phyloP scores from a whole-genome alignment of 2,113 vertebrate species.

The Erythrocercus mccallii region DNA sequence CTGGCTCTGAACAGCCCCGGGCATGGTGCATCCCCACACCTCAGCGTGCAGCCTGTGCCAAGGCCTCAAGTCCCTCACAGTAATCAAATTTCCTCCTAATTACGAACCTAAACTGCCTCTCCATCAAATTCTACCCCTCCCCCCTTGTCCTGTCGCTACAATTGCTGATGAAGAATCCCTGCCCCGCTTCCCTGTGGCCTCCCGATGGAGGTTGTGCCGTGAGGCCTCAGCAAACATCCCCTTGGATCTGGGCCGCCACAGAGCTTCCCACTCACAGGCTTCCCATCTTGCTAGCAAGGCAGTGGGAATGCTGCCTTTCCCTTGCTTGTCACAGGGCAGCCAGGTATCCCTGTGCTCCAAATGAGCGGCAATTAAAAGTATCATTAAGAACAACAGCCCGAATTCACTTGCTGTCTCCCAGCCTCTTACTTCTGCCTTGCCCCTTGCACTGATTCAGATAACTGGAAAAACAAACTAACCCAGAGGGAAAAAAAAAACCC shows the following conservation, averaged over 20 bases:
- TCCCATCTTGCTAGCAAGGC: neutral
- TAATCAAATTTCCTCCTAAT: neutral
- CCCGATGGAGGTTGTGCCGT: accelerated
- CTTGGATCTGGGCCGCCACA: accelerated
- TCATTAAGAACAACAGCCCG: neutral
- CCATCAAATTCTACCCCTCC: neutral
- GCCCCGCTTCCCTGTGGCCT: neutral
- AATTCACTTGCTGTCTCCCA: neutral
- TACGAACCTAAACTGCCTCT: neutral
- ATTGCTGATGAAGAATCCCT: neutral
- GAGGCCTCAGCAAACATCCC: accelerated
- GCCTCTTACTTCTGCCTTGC: neutral
- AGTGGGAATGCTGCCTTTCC: too few relatives aligned
- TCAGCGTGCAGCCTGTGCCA: neutral
- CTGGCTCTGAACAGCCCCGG: neutral
- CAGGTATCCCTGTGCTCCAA: neutral
- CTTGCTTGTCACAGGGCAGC: neutral
- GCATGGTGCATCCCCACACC: neutral
- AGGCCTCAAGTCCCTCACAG: too few relatives aligned
- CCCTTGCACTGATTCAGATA: neutral
- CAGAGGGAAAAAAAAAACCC: too few relatives aligned
- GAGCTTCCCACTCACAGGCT: neutral
- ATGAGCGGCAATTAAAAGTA: neutral
- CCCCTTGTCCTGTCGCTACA: too few relatives aligned
- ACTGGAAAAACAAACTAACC: neutral